These are phyloP conservation scores for Hystrix cristata DNA, from an alignment of 2,113 vertebrate species.

Conservation along the genomic window DNA sequence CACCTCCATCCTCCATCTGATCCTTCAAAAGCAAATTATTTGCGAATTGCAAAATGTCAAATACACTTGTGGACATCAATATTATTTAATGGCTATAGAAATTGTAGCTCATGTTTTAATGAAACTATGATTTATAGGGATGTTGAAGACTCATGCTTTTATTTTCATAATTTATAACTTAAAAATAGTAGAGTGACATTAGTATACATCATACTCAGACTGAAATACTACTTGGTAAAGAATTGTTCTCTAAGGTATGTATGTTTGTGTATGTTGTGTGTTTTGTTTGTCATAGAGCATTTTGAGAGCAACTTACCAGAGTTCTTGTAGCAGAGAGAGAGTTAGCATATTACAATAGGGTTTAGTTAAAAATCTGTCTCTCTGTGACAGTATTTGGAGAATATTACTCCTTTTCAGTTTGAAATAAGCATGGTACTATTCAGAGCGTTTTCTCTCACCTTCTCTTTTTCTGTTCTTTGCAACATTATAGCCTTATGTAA, in stretches of 20 bases:
- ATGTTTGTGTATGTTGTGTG: background rate
- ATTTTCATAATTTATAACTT: slow-evolving; percentile 56
- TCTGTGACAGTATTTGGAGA: background rate
- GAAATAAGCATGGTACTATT: background rate
- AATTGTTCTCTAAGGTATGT: background rate
- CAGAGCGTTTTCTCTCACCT: background rate
- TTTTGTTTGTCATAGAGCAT: background rate
- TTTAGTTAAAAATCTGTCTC: background rate
- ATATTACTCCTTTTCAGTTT: background rate
- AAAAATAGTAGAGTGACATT: slow-evolving; percentile 9
- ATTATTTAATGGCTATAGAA: slow-evolving; percentile 50
- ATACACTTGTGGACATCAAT: slow-evolving; percentile 58
- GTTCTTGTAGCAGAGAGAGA: background rate
- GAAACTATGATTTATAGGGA: slow-evolving; percentile 56
- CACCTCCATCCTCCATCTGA: background rate
- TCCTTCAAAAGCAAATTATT: slow-evolving; percentile 49
- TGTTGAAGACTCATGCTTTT: background rate
- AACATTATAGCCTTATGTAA: too few species aligned
- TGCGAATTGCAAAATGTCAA: slow-evolving; percentile 58
- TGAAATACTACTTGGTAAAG: background rate
- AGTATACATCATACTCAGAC: background rate
- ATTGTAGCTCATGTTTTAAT: slow-evolving; percentile 61
- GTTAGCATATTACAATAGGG: rapidly evolving
- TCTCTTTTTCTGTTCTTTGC: background rate
- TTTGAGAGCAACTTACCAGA: background rate